phyloP scores from a whole-genome alignment of 2,113 vertebrate genomes.

The Saiga tatarica region DNA sequence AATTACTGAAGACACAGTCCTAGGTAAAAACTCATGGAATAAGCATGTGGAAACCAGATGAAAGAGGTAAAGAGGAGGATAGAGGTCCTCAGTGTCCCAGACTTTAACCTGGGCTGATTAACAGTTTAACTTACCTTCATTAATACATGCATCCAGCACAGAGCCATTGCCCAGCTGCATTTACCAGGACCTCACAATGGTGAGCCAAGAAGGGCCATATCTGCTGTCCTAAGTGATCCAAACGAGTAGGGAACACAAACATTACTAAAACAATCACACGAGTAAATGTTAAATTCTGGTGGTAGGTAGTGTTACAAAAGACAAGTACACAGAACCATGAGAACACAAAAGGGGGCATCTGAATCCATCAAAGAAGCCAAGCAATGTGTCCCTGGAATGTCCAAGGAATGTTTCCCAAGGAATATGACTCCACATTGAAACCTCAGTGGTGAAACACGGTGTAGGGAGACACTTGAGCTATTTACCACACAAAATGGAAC shows the following conservation, averaged over 20 bases:
- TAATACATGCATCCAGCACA: not conserved
- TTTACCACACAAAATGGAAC: not conserved
- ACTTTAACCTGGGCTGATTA: not conserved
- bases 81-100: not conserved
- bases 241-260: not conserved
- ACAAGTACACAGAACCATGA: fast-evolving
- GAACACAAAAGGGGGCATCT: not conserved
- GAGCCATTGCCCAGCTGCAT: not conserved
- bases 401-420: not conserved
- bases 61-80: not conserved
- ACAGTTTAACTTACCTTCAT: not conserved
- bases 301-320: not conserved
- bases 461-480: not conserved
- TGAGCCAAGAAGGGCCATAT: not conserved
- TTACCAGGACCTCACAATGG: not conserved
- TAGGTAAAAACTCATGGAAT: not conserved
- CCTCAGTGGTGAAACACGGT: not conserved
- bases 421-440: not conserved
- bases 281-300: not conserved
- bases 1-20: not conserved
- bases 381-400: not conserved
- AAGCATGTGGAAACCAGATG: not conserved
- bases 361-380: not conserved
- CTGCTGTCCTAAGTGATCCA: not conserved
- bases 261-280: not conserved